Evolutionary conservation across 2,797 vertebrate species (phyloP).

Genomic region (Helostoma temminkii): DNA sequence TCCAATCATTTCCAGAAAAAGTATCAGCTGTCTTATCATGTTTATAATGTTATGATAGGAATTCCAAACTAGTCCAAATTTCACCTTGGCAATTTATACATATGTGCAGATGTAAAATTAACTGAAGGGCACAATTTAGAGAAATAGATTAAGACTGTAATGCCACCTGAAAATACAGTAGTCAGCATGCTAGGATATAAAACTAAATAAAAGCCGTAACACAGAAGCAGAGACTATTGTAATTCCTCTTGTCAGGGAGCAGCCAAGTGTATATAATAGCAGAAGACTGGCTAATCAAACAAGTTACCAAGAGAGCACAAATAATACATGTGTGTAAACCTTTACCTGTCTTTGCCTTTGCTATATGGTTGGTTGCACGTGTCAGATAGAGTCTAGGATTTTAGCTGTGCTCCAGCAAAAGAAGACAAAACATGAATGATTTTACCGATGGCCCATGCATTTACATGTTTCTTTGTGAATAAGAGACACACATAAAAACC

Average conservation of each 20-base stretch:
- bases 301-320: slow-evolving; percentile 22
- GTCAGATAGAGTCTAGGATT: slow-evolving; percentile 9
- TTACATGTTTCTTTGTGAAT: neutral
- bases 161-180: too few relatives aligned
- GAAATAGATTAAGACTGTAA: too few relatives aligned
- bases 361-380: slow-evolving; percentile 5
- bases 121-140: too few relatives aligned
- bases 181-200: too few relatives aligned
- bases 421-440: neutral
- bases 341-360: slow-evolving; percentile 26
- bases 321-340: slow-evolving; percentile 42
- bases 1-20: too few relatives aligned
- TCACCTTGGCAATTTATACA: too few relatives aligned
- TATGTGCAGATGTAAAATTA: too few relatives aligned
- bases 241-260: neutral
- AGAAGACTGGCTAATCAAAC: slow-evolving; percentile 26
- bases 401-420: neutral
- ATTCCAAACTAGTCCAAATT: too few relatives aligned
- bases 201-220: too few relatives aligned
- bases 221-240: neutral
- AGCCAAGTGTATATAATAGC: slow-evolving; percentile 24
- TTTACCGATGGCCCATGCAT: neutral
- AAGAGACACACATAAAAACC: neutral
- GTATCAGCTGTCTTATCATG: too few relatives aligned
- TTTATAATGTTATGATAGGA: too few relatives aligned